Conservation (phyloP, 1,140 invertebrate genomes). For the Macrobrachium nipponense region DNA sequence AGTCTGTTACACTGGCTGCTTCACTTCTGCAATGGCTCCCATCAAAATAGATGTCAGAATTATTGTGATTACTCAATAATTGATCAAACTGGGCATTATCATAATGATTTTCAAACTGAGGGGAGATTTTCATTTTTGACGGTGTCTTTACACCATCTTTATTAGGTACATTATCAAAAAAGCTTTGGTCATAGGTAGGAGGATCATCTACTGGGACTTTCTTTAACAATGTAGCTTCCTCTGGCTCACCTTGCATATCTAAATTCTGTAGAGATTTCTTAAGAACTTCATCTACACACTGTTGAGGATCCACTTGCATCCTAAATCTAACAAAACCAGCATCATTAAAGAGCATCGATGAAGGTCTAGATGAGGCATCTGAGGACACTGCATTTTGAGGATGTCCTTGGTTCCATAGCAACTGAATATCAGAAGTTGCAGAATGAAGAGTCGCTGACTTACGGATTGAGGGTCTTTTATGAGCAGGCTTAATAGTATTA, state of each 20-base stretch:
- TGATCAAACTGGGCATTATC: slow-evolving; percentile 34
- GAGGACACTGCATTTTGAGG: slow-evolving; percentile 67
- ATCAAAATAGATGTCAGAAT: slow-evolving; percentile 6
- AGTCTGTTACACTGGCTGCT: slow-evolving; percentile 39
- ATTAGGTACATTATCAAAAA: slow-evolving; percentile 19
- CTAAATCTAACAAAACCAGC: slow-evolving; percentile 86
- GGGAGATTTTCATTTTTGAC: slow-evolving; percentile 4
- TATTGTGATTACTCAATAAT: slow-evolving; percentile 23
- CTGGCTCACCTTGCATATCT: slow-evolving; percentile 26
- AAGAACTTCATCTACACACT: slow-evolving; percentile 35
- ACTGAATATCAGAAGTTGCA: slow-evolving; percentile 68
- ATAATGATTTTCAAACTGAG: slow-evolving; percentile 39
- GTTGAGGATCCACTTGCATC: slow-evolving; percentile 64
- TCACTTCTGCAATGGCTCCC: slow-evolving; percentile 24
- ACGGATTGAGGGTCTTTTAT: slow-evolving; percentile 68
- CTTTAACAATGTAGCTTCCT: slow-evolving; percentile 1
- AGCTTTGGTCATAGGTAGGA: slow-evolving; percentile 29
- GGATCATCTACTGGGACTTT: slow-evolving; percentile 26
- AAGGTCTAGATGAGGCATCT: slow-evolving; percentile 65
- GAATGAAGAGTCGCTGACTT: slow-evolving; percentile 72
- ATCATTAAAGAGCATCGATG: slow-evolving; percentile 85
- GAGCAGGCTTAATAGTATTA: slow-evolving; percentile 38
- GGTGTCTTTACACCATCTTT: not conserved
- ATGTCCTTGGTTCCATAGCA: slow-evolving; percentile 70
- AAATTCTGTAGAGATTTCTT: slow-evolving; percentile 50